Percentiles rank a stretch among this genome's conserved stretches.
Conservation (phyloP, 2,888 invertebrate genomes). For the Tanaodytes sp. region DNA sequence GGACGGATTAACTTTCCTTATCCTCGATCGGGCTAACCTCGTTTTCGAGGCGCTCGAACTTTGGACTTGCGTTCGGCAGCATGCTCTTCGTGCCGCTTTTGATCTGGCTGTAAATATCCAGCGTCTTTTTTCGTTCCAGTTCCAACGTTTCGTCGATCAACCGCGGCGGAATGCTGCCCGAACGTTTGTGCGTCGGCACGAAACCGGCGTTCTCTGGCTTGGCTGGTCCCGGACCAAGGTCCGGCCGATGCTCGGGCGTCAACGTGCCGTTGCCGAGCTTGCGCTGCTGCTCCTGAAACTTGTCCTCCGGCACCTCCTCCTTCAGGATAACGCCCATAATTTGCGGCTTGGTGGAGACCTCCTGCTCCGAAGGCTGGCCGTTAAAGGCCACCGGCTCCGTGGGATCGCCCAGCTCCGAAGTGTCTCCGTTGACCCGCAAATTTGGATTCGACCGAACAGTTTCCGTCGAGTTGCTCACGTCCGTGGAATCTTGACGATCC, state of each 20-base stretch:
- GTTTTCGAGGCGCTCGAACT: conserved; percentile 77
- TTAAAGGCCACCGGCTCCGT: conserved; percentile 64
- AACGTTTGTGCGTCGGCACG: conserved; percentile 73
- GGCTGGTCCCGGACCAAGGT: conserved; percentile 24
- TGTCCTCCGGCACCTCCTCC: conserved; percentile 75
- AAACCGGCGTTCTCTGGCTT: conserved; percentile 71
- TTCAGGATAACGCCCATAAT: conserved; percentile 83
- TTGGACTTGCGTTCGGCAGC: conserved; percentile 75
- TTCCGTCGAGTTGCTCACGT: conserved; percentile 66
- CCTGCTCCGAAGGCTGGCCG: conserved; percentile 74
- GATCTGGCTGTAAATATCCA: conserved; percentile 76
- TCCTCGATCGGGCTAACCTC: conserved; percentile 74
- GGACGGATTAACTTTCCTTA: conserved; percentile 69
- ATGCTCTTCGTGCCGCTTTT: conserved; percentile 75
- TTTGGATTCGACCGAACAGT: conserved; percentile 67
- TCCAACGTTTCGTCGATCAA: conserved; percentile 74
- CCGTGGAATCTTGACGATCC: conserved; percentile 64
- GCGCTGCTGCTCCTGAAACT: conserved; percentile 74
- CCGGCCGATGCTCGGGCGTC: conserved; percentile 64
- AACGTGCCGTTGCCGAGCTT: conserved; percentile 74
- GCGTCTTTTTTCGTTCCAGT: conserved; percentile 67
- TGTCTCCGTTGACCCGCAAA: conserved; percentile 65
- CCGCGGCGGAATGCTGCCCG: conserved; percentile 76
- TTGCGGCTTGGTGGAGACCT: conserved; percentile 76
- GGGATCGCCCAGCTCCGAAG: conserved; percentile 60